Evolutionary conservation across 2,797 vertebrate species (phyloP), one percentile per base, ranked within the genome.

Genomic region (Oophaga sylvatica): DNA sequence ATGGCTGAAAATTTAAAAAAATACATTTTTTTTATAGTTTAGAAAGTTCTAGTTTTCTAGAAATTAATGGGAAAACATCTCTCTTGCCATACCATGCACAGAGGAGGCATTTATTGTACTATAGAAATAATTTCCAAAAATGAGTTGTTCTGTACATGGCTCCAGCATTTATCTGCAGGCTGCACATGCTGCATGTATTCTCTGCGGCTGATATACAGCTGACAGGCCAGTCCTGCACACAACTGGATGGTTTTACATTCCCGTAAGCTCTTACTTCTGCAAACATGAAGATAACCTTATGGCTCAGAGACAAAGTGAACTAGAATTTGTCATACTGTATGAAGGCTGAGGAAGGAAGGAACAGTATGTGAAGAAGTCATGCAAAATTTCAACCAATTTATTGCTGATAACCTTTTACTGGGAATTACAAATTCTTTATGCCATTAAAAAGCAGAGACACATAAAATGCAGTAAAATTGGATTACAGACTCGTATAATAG

Each of bases 121-220:
- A 63, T 65, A 16, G 20, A 60, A 62, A 63, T 65, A 22, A 48
- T 80, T 80, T 63, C 56, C 59, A 60, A 62, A 73, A 48, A 80
- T 80, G 19, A 71, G 16, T 41, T 81, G 79, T 13, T 0, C 31
- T 62, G 1, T 76, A 56, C 60, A 87, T 53, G n/a, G 48, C 68
- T 22, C 10, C 71, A 29, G 60, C 10, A 26, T 31, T 88, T 88
- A 88, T 88, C 87, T 84, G 22, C 48, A 0, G 45, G 53, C 35
- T 70, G 76, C 87, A 88, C 77, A 84, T 80, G 70, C 70, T 57
- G 79, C 68, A 76, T 76, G 63, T 29, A 59, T 84, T 80, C 41
- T 62, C 13, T 84, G 15, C 62, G 31, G 35, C 56, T 84, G 76
- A 79, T 75, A 84, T 73, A 79, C 63, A 48, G 56, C 70, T 31